Conservation (phyloP, 1,140 invertebrate genomes). For the Drosophila arawakana region DNA sequence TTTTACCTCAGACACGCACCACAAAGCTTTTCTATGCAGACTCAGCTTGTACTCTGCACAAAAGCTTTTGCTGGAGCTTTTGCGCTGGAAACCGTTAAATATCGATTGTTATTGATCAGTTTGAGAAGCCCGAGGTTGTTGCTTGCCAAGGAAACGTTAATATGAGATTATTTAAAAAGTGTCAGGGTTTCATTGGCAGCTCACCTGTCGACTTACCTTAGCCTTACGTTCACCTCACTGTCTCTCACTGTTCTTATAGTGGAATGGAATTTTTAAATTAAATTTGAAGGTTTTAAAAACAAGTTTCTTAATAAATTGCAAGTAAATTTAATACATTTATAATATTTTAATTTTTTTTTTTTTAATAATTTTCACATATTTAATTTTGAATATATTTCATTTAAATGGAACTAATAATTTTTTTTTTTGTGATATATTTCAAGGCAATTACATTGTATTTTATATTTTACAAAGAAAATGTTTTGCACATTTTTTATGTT, state of each 20-base stretch:
- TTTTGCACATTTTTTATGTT: too few species aligned
- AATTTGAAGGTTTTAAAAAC: too few species aligned
- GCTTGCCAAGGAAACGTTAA: conserved; percentile 46
- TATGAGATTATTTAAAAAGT: conserved; percentile 31
- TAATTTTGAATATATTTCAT: too few species aligned
- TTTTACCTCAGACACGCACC: background rate
- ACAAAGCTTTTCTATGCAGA: conserved; percentile 9
- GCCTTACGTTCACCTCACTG: background rate
- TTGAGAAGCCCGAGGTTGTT: conserved; percentile 39
- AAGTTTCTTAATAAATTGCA: too few species aligned
- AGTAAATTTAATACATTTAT: too few species aligned
- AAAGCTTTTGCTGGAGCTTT: conserved; percentile 20
- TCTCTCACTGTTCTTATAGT: background rate
- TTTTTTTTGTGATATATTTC: too few species aligned
- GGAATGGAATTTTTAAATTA: too few species aligned
- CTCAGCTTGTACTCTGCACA: conserved; percentile 22
- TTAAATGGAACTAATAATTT: too few species aligned
- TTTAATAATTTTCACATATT: too few species aligned
- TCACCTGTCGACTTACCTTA: background rate
- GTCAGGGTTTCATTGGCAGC: conserved; percentile 17
- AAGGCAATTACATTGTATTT: too few species aligned
- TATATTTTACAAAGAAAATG: too few species aligned
- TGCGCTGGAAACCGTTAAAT: background rate
- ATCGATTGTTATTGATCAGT: conserved; percentile 58
- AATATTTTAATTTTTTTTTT: too few species aligned